Base-by-base conservation (phyloP, 2,888 invertebrate species). In the Andrena praecox region DNA sequence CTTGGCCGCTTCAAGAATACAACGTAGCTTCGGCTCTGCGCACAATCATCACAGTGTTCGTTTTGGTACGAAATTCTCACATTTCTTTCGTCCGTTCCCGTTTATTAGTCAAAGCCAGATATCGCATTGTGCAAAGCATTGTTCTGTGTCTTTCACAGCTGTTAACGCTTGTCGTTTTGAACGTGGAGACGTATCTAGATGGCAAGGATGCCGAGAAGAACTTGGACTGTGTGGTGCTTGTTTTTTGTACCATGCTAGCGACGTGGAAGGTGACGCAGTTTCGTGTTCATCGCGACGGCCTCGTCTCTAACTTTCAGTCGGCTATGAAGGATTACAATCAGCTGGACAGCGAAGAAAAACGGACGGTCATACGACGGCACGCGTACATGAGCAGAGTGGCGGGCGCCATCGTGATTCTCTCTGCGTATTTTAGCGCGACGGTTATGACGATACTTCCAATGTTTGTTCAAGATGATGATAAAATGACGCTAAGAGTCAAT, bases 1-100 rank as follows among this genome's bases (percentile, higher is more conserved):
- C 78, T 0, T 79, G 77, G 78, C 78, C 63, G 0, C 63, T 69
- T 27, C 56, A 69, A 5, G 10, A 29, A 4, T 64, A 63, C 54
- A 8, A 69, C 29, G 7, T 27, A 0, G 10, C 10, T 0, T 62
- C 78, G 20, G 8, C 12, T 10, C 7, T 52, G 5, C 68, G 77
- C 1, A 10, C 33, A 5, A 2, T 7, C 16, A 0, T 56, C 20
- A 0, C 54, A 1, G 2, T 63, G 1, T 0, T 35, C 2, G 0
- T 75, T 42, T 0, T 77, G 66, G 76, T 77, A 77, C 12, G 66
- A 48, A 24, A 20, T 0, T 35, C 35, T 35, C 10, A 10, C 35
- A 2, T 35, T 35, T 35, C 10, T 10, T 35, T 10, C 2, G 3
- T 12, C 10, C 2, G 10, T 35, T 12, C 12, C 42, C 4, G 12